These are phyloP conservation scores for Piaya cayana DNA, from an alignment of 2,113 vertebrate species.

Conservation along the genomic window DNA sequence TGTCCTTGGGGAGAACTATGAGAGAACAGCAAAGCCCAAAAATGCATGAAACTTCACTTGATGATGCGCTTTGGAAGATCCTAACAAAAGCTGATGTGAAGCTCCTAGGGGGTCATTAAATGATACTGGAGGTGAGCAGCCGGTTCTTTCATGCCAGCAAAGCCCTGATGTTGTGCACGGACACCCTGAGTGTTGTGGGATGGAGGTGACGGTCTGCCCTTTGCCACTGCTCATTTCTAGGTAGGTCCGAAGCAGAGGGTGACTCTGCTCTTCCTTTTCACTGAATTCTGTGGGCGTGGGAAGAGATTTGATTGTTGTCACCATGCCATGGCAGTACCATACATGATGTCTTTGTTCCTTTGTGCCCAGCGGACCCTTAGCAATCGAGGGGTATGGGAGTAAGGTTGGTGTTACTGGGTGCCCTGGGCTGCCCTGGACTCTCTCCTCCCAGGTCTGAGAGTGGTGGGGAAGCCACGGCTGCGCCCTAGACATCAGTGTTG, in stretches of 20 bases:
- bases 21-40: background rate
- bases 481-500: background rate
- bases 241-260: background rate
- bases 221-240: fast-evolving
- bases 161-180: fast-evolving
- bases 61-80: background rate
- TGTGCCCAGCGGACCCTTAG: background rate
- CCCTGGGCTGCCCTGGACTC: background rate
- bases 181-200: background rate
- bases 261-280: background rate
- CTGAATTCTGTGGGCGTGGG: fast-evolving
- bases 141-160: background rate
- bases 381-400: background rate
- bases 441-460: background rate
- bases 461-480: background rate
- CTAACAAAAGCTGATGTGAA: background rate
- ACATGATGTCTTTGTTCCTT: background rate
- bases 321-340: fast-evolving
- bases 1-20: background rate
- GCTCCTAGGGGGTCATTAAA: background rate
- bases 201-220: background rate
- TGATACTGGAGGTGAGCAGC: background rate
- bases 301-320: background rate
- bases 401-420: background rate
- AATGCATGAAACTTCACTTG: background rate